Conservation (phyloP, 1,140 invertebrate genomes). For the Epicauta chinensis region DNA sequence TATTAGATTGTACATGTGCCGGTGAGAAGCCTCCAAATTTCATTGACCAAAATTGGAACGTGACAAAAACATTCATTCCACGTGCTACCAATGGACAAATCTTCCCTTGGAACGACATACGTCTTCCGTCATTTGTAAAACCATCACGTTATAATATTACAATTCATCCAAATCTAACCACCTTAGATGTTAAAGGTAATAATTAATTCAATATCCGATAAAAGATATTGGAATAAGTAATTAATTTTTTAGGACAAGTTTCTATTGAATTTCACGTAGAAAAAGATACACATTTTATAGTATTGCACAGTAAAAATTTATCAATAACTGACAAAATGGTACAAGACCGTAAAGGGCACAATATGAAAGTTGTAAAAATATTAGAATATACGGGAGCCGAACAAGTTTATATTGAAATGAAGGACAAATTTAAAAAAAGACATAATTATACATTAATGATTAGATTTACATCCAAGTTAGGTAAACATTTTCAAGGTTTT, state of each 20-base stretch:
- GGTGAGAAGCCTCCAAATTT: slow-evolving; percentile 59
- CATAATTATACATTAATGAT: slow-evolving; percentile 80
- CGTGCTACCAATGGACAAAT: slow-evolving; percentile 70
- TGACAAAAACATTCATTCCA: slow-evolving; percentile 50
- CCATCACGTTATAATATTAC: slow-evolving; percentile 84
- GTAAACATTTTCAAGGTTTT: slow-evolving; percentile 80
- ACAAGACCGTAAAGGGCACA: slow-evolving; percentile 64
- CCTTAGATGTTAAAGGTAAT: slow-evolving; percentile 76
- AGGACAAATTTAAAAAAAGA: slow-evolving; percentile 67
- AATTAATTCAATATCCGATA: no score
- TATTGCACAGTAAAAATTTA: slow-evolving; percentile 85
- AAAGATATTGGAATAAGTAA: background rate
- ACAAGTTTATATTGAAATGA: slow-evolving; percentile 81
- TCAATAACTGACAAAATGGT: slow-evolving; percentile 78
- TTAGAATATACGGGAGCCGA: slow-evolving; percentile 77
- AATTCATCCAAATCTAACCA: slow-evolving; percentile 90
- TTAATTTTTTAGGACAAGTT: slow-evolving; percentile 63
- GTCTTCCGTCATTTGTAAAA: slow-evolving; percentile 72
- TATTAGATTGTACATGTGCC: slow-evolving; percentile 63
- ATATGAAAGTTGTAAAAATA: slow-evolving; percentile 62
- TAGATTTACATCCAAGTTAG: slow-evolving; percentile 73
- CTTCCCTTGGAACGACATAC: slow-evolving; percentile 85
- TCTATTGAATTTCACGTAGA: slow-evolving; percentile 78
- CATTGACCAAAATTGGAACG: slow-evolving; percentile 55
- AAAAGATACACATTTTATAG: slow-evolving; percentile 80